Evolutionary conservation across 2,888 invertebrate genomes (phyloP), one percentile per base, ranked within the genome.

Genomic region (Strigamia crassipes): DNA sequence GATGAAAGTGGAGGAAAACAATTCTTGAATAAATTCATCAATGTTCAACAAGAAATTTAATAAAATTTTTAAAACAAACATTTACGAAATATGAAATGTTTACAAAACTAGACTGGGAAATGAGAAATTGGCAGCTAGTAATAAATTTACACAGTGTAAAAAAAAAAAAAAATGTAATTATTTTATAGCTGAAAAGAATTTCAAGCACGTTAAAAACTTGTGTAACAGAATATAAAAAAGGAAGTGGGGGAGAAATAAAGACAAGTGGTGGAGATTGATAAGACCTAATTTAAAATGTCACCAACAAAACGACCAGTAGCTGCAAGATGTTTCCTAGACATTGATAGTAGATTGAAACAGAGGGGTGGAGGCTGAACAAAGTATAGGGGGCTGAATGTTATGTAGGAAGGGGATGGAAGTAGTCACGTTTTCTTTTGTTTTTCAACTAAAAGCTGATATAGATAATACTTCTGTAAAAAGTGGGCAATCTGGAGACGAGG

Each of bases 391-490:
- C 21, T 66, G 61, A 66, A 66, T 66, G 61, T 66, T 66, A 23
- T n/a, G 21, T 12, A 23, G 61, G 61, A 66, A 23, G 61, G 61
- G 61, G 12, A 66, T 66, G 61, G 23, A 21, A 66, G 61, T 66
- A 66, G 61, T 66, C 61, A 66, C 61, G 61, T 66, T 66, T 66
- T 66, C 61, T 12, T 66, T 66, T 46, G 46, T 46, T 21, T 66
- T 66, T 66, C 61, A 23, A 23, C 61, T 66, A 66, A 66, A 66
- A 66, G 61, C 61, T 66, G 61, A 66, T 66, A 66, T 23, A 66
- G 61, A 66, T 66, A 66, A 66, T 23, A 66, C 21, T 66, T 23
- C 12, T 66, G 51, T 18, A 51, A 51, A 51, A 51, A 10, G 51
- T 51, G 18, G 61, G 61, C 61, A 66, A 66, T 66, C 46, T 46